Evolutionary conservation across 2,797 vertebrate genomes (phyloP), one percentile per base, ranked within the genome.

Genomic region (Lagorchestes hirsutus): DNA sequence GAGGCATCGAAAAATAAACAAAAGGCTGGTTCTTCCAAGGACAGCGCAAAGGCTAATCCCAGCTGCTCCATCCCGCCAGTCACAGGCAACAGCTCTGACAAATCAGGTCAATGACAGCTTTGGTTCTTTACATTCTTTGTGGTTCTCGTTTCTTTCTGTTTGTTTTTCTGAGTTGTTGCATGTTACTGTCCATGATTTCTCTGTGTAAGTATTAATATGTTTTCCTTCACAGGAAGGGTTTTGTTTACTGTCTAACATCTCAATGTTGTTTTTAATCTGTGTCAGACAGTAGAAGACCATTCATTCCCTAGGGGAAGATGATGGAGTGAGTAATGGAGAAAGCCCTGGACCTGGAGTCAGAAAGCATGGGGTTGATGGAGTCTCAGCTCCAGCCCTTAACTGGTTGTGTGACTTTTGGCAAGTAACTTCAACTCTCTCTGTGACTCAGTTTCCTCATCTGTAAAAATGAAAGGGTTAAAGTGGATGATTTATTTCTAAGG

Each of bases 1-100:
- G 99, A 99, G 98, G 99, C 99, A 99, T 99, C 99, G 98, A 99
- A 99, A 99, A 99, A 98, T 98, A 99, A 99, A 98, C 98, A 99
- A 98, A 99, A 99, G 99, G 98, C 97, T 98, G 99, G 99, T 97
- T 98, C 99, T 98, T 98, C 98, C 98, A 99, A 98, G 98, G 99
- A 99, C 99, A 99, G 98, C 98, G 92, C 99, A 99, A 99, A 99
- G 99, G 98, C 98, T 98, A 98, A 99, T 98, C 98, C 97, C 98
- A 98, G 98, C 98, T 98, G 98, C 98, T 98, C 98, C 98, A 92
- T 98, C 97, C 98, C 98, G 97, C 97, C 98, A 98, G 98, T 98
- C 98, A 97, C 98, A 98, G 98, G 99, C 99, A 99, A 98, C 99
- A 98, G 90, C 98, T 98, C 99, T 99, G 99, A 99, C 98, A 99